Evolutionary conservation across 2,797 vertebrate species (phyloP), one percentile per base, ranked within the genome.

Genomic region (Danio choprae): DNA sequence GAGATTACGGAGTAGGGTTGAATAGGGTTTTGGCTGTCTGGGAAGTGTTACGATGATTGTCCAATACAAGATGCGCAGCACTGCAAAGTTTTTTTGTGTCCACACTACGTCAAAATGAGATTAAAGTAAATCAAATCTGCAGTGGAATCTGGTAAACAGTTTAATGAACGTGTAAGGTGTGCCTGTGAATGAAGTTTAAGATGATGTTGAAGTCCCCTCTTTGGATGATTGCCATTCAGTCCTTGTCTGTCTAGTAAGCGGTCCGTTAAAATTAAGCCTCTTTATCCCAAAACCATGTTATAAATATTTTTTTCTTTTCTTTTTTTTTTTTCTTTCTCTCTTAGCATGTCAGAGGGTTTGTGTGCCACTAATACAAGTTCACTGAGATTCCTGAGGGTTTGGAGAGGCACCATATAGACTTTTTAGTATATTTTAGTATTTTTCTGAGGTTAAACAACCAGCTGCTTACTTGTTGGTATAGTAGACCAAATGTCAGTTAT

Each of bases 141-240:
- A 58, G n/a, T 74, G 81, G 81, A 84, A 84, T 81, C 64, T 59
- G 58, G 78, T 83, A 83, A 86, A 84, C 80, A 83, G 51, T 72
- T 79, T 79, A 69, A 84, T 81, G 38, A 70, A 56, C 60, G 74
- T 16, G 36, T 38, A 79, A 56, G 50, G 22, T 74, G 63, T 55
- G 18, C 64, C 55, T 62, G 40, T 67, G 71, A 69, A 20, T 75
- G 50, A 12, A 38, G 9, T n/a, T 7, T 48, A 13, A 46, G 11
- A 46, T 46, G 15, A 51, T n/a, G 65, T 51, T 48, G 0, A 67
- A 48, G 62, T 43, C 9, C 38, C 8, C 15, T 16, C 63, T 10
- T 43, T 64, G 16, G 40, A 40, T 18, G 40, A 12, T 7, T 18
- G 40, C 9, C 8, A 64, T 43, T 43, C 40, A 43, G 1, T 41